phyloP scores from a whole-genome alignment of 2,888 invertebrate genomes.

The Cabera pusaria region DNA sequence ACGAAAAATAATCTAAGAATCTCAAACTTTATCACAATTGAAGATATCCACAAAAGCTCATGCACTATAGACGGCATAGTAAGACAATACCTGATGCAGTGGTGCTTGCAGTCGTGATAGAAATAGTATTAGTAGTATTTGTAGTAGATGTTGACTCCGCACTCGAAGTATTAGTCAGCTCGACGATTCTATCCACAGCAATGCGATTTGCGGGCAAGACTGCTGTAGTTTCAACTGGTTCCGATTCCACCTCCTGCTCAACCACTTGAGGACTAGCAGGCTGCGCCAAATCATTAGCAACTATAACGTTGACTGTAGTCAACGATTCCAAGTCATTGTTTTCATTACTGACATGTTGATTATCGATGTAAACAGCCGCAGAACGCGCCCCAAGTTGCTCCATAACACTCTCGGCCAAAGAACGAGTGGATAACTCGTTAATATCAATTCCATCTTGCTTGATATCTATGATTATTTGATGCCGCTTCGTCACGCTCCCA shows the following conservation, averaged over 20 bases:
- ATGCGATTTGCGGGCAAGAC: conserved; percentile 59
- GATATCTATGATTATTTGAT: conserved; percentile 79
- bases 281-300: conserved; percentile 67
- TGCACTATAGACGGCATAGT: no score
- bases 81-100: conserved; percentile 77
- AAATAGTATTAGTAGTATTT: conserved; percentile 51
- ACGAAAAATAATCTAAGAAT: no score
- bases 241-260: conserved; percentile 48
- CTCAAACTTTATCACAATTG: no score
- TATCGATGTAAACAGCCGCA: conserved; percentile 76
- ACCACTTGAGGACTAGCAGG: conserved; percentile 52
- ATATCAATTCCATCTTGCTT: conserved; percentile 76
- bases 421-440: conserved; percentile 72
- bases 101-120: conserved; percentile 60
- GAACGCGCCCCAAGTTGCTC: conserved; percentile 76
- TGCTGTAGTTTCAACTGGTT: conserved; percentile 51
- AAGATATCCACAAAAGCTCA: no score
- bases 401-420: conserved; percentile 79
- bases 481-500: conserved; percentile 68
- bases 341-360: conserved; percentile 57
- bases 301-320: conserved; percentile 77
- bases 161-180: conserved; percentile 57
- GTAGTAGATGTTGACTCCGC: conserved; percentile 46
- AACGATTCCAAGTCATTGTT: conserved; percentile 68
- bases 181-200: conserved; percentile 70